Conservation (phyloP, 2,888 invertebrate species). For the Ophion costatus region DNA sequence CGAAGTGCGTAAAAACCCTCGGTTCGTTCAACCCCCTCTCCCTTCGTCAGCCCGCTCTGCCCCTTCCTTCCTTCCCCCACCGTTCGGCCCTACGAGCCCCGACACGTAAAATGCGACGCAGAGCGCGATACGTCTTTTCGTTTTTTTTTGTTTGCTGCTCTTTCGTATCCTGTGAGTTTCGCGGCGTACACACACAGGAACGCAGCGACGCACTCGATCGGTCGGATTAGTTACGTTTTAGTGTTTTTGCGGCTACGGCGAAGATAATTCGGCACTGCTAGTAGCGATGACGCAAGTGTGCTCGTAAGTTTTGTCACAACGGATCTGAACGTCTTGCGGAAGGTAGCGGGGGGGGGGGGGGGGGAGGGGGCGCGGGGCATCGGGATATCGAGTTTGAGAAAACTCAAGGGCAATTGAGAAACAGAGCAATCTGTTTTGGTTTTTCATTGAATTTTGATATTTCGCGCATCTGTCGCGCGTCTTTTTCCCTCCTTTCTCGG, state of each 20-base stretch:
- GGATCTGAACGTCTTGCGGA: background rate
- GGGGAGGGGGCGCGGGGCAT: too few relatives aligned
- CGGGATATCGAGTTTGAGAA: background rate
- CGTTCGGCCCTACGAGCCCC: background rate
- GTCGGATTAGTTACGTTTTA: background rate
- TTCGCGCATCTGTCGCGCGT: background rate
- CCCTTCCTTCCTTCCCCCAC: background rate
- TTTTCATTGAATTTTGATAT: background rate
- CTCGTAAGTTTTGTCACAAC: slow-evolving; percentile 8
- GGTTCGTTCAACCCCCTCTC: slow-evolving; percentile 24
- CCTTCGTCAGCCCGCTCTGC: background rate
- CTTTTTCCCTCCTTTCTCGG: background rate
- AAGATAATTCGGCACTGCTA: background rate
- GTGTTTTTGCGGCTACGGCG: background rate
- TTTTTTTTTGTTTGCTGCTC: background rate
- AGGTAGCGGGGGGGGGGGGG: too few relatives aligned
- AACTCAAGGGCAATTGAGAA: background rate
- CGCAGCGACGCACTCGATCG: background rate
- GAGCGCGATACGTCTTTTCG: background rate
- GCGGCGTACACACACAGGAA: background rate
- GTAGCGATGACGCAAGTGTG: background rate
- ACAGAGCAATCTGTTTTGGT: background rate
- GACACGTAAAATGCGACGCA: background rate
- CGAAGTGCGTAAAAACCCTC: slow-evolving; percentile 37
- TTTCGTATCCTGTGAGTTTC: background rate